phyloP scores from a whole-genome alignment of 2,113 vertebrate genomes.

The Eonycteris spelaea region DNA sequence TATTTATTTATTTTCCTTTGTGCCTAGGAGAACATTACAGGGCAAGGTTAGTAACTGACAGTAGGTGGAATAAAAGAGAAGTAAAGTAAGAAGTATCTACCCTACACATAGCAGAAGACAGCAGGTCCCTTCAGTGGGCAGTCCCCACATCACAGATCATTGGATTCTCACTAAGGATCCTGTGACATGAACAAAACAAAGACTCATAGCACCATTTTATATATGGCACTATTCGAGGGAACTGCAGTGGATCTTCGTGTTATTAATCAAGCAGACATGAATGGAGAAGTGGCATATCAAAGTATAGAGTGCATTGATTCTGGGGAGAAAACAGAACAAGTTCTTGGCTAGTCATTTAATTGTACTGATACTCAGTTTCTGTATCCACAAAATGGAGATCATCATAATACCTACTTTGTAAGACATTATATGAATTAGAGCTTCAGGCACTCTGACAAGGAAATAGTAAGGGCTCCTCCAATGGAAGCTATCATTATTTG shows the following conservation, averaged over 20 bases:
- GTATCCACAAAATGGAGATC: not conserved
- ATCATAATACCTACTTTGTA: not conserved
- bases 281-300: not conserved
- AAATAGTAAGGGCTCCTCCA: not conserved
- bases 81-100: not conserved
- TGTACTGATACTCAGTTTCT: not conserved
- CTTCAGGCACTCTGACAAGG: not conserved
- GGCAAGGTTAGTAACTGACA: not conserved
- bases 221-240: not conserved
- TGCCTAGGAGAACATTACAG: not conserved
- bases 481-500: not conserved
- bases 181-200: not conserved
- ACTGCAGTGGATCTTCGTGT: no score
- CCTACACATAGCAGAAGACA: not conserved
- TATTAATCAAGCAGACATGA: not conserved
- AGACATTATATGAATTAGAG: not conserved
- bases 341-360: not conserved
- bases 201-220: not conserved
- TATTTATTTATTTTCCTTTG: no score
- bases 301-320: fast-evolving
- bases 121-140: not conserved
- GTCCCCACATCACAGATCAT: not conserved
- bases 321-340: not conserved
- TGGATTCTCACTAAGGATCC: not conserved
- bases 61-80: not conserved